Evolutionary conservation across 2,113 vertebrate species (phyloP), one percentile per base, ranked within the genome.

Genomic region (Fregata magnificens): DNA sequence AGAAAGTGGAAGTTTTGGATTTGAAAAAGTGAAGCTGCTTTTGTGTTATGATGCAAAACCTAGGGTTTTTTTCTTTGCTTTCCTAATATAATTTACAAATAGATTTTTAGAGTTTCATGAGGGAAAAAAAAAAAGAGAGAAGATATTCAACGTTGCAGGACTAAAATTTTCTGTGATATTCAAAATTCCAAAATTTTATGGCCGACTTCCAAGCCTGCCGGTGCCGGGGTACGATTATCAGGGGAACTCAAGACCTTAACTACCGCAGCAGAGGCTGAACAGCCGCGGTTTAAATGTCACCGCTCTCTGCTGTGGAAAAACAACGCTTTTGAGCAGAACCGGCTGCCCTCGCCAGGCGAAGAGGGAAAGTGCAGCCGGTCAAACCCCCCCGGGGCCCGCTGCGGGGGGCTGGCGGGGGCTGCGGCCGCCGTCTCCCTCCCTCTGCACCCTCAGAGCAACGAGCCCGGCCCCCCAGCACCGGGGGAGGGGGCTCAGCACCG

Each of bases 241-340:
- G 3, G 47, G 44, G 44, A 91, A 22, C 11, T 11, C 45, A 18
- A 8, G 65, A 29, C n/a, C 19, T 4, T 6, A 67, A 20, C 4
- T 10, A 7, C 24, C 1, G 42, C 58, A 19, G 45, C 25, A 7
- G 13, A 5, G 19, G 49, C 59, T 15, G 69, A n/a, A 18, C 34
- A 22, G 18, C 8, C 42, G 19, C 9, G 12, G 20, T 38, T 44
- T 2, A 5, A 32, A 18, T 3, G 44, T 10, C 69, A 11, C 12
- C 6, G 42, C 42, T 20, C 20, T 0, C 36, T 15, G 63, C 18
- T 9, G 56, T 0, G 49, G 3, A 31, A 55, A 52, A 16, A 2
- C 4, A 3, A 9, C 1, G 4, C 9, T 47, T 17, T 32, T 5
- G 70, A 47, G 77, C 74, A 58, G 95, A 40, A 59, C 26, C 18